These are phyloP conservation scores for Listronotus bonariensis DNA, from an alignment of 1,140 invertebrate genomes.

Conservation along the genomic window DNA sequence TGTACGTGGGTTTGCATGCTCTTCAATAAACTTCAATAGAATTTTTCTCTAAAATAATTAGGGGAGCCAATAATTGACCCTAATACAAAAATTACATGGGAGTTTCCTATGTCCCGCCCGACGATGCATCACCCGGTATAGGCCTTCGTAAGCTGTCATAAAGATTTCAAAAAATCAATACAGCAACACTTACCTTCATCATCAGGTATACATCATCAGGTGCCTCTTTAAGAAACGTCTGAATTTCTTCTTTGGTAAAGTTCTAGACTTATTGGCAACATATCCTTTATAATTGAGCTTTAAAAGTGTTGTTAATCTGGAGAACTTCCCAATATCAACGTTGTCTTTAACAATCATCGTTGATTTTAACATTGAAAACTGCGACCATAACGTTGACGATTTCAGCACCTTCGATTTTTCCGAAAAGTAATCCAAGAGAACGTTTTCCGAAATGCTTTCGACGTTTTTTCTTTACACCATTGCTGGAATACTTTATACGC, in stretches of 20 bases:
- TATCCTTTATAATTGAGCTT: conserved; percentile 29
- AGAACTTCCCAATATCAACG: conserved; percentile 35
- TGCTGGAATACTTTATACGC: background rate
- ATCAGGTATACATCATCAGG: conserved; percentile 31
- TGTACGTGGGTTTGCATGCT: no score
- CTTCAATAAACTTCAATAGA: no score
- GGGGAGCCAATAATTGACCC: no score
- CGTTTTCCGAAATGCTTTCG: background rate
- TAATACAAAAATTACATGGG: no score
- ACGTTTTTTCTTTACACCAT: background rate
- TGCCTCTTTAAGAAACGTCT: conserved; percentile 31
- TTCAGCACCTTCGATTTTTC: conserved; percentile 10
- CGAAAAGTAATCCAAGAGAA: conserved; percentile 12
- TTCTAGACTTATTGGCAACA: conserved; percentile 23
- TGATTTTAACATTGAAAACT: conserved; percentile 31
- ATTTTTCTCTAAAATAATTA: no score
- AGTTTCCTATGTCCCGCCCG: no score
- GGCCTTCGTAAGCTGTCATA: no score
- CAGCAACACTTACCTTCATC: conserved; percentile 28
- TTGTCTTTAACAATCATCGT: conserved; percentile 14
- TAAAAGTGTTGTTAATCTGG: conserved; percentile 21
- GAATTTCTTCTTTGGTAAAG: conserved; percentile 28
- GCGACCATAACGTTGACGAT: conserved; percentile 15
- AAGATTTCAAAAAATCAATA: no score
- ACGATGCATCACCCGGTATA: no score